A percentile compares a stretch with the other conserved stretches of the same genome.
These are phyloP conservation scores for Heliconius eleuchia DNA, from an alignment of 1,140 invertebrate species.

Conservation along the genomic window DNA sequence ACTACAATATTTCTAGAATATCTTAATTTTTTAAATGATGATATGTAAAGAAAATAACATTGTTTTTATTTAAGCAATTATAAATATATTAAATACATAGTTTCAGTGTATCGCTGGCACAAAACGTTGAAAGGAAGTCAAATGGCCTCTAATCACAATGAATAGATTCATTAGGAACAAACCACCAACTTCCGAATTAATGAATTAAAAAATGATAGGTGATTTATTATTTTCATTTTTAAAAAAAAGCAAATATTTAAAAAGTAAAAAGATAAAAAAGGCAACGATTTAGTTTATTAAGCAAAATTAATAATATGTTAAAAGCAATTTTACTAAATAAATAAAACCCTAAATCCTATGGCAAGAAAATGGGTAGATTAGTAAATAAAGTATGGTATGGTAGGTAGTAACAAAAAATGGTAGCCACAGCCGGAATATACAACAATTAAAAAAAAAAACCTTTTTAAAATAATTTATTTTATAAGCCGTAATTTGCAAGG, in stretches of 20 bases:
- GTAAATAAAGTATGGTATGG: not conserved
- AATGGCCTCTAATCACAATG: conserved; percentile 26
- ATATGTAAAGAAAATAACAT: not conserved
- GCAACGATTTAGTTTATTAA: not conserved
- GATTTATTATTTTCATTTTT: not conserved
- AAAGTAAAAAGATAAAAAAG: not conserved
- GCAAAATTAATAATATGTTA: not conserved
- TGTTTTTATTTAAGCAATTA: conserved; percentile 1
- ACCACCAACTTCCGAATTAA: conserved; percentile 6
- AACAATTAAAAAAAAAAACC: not conserved
- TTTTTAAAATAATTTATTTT: not conserved
- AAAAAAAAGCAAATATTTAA: not conserved
- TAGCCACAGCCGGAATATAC: not conserved
- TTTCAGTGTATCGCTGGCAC: conserved; percentile 33
- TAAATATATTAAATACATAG: not conserved
- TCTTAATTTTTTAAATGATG: too few relatives aligned
- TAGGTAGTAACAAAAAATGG: not conserved
- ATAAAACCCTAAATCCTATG: not conserved
- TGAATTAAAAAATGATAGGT: not conserved
- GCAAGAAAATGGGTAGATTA: not conserved
- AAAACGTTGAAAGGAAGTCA: conserved; percentile 27
- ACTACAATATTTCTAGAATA: not conserved
- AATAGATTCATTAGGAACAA: conserved; percentile 10
- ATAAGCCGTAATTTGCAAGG: not conserved
- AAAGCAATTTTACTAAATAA: not conserved